Evolutionary conservation across 1,140 invertebrate genomes (phyloP), one percentile per base, ranked within the genome.

Genomic region (Lordiphosa collinella): DNA sequence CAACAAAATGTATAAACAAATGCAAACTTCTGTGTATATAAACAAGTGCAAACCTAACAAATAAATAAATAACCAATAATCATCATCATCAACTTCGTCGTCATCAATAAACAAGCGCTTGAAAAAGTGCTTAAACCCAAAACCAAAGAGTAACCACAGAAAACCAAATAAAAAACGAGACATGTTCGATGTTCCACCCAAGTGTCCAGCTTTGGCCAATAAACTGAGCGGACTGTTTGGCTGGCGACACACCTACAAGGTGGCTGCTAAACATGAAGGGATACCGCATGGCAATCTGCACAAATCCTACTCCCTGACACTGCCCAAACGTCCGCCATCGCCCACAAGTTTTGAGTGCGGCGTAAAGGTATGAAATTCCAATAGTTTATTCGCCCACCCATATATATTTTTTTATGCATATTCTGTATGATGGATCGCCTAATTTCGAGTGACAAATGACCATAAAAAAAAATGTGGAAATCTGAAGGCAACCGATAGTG

Each of bases 191-290:
- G 68, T 87, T 52, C 89, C 73, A 88, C 89, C 78, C 85, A 90
- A 90, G 67, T 92, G 92, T 79, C 89, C 91, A 38, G 91, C 92
- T 61, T 91, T 94, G 59, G 93, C 93, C 6, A 93, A 93, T 74
- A 94, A 94, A 88, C 69, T 95, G 56, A 92, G 93, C 67, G 91
- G 93, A 47, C 87, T 94, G 37, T 94, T 94, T 66, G 92, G 93
- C 34, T 94, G 93, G 93, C 90, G 93, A 59, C 93, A 94, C 78
- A 94, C 93, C 31, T 95, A 95, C 86, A 92, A 93, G 44, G 93
- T 95, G 56, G 92, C 94, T 73, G 93, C 93, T 73, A 89, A 93
- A 56, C 93, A 95, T 73, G 91, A 92, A 84, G 92, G 91, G 65
- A 90, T 94, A 44, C 88, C 91, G 25, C 92, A 91, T 8, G 90